Evolutionary conservation across 2,113 vertebrate species (phyloP).

Genomic region (Stictonetta naevosa): DNA sequence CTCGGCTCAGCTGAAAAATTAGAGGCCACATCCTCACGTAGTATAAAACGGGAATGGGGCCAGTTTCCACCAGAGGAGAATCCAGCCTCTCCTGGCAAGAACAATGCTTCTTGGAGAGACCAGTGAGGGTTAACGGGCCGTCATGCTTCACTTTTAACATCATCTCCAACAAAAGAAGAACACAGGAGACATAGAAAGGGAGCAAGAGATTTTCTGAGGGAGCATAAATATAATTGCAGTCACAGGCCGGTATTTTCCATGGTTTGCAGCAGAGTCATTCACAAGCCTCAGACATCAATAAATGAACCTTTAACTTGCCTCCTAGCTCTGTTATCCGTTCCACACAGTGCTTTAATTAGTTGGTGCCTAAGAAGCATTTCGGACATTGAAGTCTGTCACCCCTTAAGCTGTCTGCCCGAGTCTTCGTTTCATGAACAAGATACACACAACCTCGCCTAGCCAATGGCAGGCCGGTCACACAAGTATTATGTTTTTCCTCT

Average conservation of each 20-base stretch:
- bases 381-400: slow-evolving; percentile 53
- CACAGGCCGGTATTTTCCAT: background rate
- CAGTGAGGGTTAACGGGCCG: background rate
- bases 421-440: slow-evolving; percentile 63
- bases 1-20: background rate
- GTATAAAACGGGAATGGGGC: background rate
- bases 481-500: slow-evolving; percentile 80
- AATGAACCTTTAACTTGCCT: background rate
- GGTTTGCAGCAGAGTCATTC: slow-evolving; percentile 1
- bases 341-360: slow-evolving; percentile 61
- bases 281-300: slow-evolving; percentile 11
- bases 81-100: background rate
- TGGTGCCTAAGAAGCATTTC: slow-evolving; percentile 37
- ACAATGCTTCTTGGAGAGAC: rapidly evolving
- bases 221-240: background rate
- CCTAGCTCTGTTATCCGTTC: background rate
- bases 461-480: slow-evolving; percentile 75
- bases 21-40: slow-evolving; percentile 14
- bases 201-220: background rate
- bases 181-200: background rate
- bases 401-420: slow-evolving; percentile 64
- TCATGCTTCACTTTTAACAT: background rate
- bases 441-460: slow-evolving; percentile 32
- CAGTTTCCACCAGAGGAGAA: slow-evolving; percentile 28
- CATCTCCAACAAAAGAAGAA: background rate